phyloP scores from a whole-genome alignment of 2,113 vertebrate species.

The Prietella phreatophila region DNA sequence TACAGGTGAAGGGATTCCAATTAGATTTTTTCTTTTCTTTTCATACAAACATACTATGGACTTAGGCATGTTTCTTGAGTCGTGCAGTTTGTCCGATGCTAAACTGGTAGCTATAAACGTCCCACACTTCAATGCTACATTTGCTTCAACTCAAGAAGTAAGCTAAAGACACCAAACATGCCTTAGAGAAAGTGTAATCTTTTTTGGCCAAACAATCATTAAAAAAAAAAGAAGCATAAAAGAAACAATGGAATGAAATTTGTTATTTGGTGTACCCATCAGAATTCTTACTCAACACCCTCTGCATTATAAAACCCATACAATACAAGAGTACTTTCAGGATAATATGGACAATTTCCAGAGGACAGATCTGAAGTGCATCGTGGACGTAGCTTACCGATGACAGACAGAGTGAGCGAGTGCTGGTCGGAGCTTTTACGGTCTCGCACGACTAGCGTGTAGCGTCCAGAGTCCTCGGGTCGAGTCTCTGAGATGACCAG shows the following conservation, averaged over 20 bases:
- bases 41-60: neutral
- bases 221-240: neutral
- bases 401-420: slow-evolving; percentile 67
- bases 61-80: too few species aligned
- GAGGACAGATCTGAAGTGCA: neutral
- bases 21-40: too few species aligned
- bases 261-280: neutral
- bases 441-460: slow-evolving; percentile 69
- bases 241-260: too few species aligned
- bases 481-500: slow-evolving; percentile 66
- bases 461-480: slow-evolving; percentile 68
- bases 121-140: neutral
- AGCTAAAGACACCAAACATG: neutral
- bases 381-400: slow-evolving; percentile 61
- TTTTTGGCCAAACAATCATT: neutral
- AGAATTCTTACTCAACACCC: neutral
- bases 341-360: neutral
- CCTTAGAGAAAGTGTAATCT: neutral
- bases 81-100: neutral
- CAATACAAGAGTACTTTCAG: too few species aligned
- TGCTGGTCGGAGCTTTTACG: slow-evolving; percentile 69
- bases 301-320: neutral
- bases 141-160: neutral
- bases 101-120: neutral
- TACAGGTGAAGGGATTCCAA: neutral